Evolutionary conservation across 2,797 vertebrate species (phyloP).

Genomic region (Gymnopithys bicolor): DNA sequence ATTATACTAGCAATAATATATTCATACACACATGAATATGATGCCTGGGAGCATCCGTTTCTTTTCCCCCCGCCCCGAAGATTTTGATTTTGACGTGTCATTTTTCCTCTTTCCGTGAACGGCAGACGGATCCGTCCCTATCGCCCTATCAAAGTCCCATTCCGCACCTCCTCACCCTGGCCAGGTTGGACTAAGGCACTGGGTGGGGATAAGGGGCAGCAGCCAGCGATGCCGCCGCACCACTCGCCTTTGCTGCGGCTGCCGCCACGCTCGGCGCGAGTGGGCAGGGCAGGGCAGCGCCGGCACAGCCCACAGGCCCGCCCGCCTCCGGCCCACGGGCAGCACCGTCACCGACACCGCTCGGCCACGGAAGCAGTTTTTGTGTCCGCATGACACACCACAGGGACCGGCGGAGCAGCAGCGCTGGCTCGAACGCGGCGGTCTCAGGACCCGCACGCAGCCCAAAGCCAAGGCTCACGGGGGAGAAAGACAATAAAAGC

Average conservation of each 20-base stretch:
- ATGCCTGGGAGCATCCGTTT: background rate
- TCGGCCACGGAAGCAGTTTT: background rate
- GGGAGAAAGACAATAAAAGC: background rate
- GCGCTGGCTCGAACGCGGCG: background rate
- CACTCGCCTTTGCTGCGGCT: background rate
- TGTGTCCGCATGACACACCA: background rate
- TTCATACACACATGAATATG: background rate
- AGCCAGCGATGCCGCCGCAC: background rate
- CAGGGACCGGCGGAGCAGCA: background rate
- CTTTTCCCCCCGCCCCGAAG: background rate
- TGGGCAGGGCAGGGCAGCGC: background rate
- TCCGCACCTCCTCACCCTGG: background rate
- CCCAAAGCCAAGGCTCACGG: background rate
- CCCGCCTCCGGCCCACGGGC: slow-evolving; percentile 10
- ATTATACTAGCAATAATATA: background rate
- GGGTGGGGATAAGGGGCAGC: background rate
- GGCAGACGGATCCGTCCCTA: background rate
- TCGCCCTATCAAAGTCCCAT: background rate
- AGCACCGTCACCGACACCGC: background rate
- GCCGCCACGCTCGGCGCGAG: background rate
- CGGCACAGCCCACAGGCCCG: background rate
- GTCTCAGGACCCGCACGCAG: background rate
- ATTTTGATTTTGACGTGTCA: background rate
- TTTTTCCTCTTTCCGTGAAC: background rate
- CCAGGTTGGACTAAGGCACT: background rate